A percentile compares a stretch with the other conserved stretches of the same genome.
Conservation (phyloP, 2,888 invertebrate species). For the Eremobia ochroleuca region DNA sequence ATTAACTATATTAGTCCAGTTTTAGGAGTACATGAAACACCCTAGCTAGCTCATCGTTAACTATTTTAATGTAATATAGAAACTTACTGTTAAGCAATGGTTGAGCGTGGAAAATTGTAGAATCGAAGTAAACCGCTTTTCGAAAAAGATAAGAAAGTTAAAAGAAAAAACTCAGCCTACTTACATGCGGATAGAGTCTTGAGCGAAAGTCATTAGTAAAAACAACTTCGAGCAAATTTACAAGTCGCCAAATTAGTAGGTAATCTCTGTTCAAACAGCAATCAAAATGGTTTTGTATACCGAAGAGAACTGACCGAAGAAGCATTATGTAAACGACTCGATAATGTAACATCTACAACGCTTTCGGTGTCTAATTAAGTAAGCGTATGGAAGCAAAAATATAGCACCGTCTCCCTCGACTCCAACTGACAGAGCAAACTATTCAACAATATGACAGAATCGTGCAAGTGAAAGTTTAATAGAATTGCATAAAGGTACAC, state of each 20-base stretch:
- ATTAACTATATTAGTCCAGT: background rate
- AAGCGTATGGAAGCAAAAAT: constrained; percentile 33
- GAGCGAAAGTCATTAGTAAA: constrained; percentile 58
- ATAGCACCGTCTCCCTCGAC: constrained; percentile 27
- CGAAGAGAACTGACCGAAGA: background rate
- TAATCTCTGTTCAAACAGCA: constrained; percentile 18
- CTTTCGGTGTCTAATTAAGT: constrained; percentile 19
- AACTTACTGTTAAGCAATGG: background rate
- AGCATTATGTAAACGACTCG: constrained; percentile 20
- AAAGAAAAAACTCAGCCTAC: constrained; percentile 31
- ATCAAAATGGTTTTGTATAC: constrained; percentile 22
- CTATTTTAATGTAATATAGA: background rate
- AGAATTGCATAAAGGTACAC: constrained; percentile 78
- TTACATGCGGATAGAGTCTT: constrained; percentile 36
- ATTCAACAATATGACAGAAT: constrained; percentile 77
- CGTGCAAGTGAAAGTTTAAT: constrained; percentile 84
- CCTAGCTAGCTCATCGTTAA: background rate
- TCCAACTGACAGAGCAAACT: constrained; percentile 47
- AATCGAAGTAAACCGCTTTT: background rate
- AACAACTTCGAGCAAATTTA: constrained; percentile 43
- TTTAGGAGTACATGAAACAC: background rate
- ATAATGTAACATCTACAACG: background rate
- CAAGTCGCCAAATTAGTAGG: constrained; percentile 13
- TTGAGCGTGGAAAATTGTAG: background rate
- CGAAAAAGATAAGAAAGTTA: constrained; percentile 40